Evolutionary conservation across 2,113 vertebrate genomes (phyloP), one percentile per base, ranked within the genome.

Genomic region (Passerina amoena): DNA sequence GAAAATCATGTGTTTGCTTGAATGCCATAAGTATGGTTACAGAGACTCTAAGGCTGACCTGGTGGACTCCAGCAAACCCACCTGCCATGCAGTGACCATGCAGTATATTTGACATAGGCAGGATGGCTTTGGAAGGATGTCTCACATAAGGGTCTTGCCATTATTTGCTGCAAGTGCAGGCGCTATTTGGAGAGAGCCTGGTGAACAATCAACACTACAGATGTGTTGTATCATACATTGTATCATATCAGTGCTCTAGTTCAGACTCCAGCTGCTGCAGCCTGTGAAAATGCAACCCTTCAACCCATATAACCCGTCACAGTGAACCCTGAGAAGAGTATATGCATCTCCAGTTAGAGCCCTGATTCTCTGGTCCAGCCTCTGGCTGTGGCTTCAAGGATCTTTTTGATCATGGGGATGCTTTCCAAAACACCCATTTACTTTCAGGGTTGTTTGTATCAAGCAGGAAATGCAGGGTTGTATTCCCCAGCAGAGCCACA

Each of bases 371-470:
- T 45, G 8, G 12, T 60, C 12, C 30, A 91, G 38, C 38, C 38
- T 38, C 38, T 38, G 38, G 35, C n/a, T 0, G 0, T 27, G 25
- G 33, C 42, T 78, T 66, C 48, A 37, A 31, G 48, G 27, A 48
- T 35, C 11, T 84, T 53, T 75, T 47, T 72, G 33, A 38, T 31
- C 4, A 5, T 6, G 8, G 31, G 8, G 9, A 63, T 12, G 23
- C 38, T 75, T 92, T 51, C 48, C 51, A 80, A 72, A 27, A 24
- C 23, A 27, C 51, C 42, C 37, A 19, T 50, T 84, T 75, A 57
- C 24, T 21, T 16, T 14, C 20, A 33, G 37, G 27, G 2, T 25
- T 70, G 40, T 57, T 40, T 50, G 40, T 61, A 44, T 9, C 59
- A 33, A 69, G 23, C 17, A 63, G 47, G 16, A 78, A 76, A 40